These are phyloP conservation scores for Polypterus bichir DNA, from an alignment of 2,113 vertebrate species.

Conservation along the genomic window DNA sequence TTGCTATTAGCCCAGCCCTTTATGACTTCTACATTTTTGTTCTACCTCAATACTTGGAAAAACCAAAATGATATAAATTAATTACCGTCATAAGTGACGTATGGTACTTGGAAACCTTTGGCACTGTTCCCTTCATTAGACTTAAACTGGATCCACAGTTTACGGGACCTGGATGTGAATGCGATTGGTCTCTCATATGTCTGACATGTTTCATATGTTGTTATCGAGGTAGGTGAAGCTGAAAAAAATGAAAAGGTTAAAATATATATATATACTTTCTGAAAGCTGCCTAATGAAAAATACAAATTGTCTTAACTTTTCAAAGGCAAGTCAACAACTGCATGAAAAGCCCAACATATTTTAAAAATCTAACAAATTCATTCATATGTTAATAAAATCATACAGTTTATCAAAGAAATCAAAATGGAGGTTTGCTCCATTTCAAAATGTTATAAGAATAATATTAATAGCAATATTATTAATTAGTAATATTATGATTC, in stretches of 20 bases:
- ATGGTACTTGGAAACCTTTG: constrained; percentile 87
- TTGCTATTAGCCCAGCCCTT: background rate
- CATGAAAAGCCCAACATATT: no score
- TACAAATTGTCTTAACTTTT: no score
- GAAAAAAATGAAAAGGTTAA: constrained; percentile 11
- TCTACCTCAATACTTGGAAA: background rate
- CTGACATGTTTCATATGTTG: constrained; percentile 88
- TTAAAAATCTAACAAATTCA: no score
- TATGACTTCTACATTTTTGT: background rate
- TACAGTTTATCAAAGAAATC: no score
- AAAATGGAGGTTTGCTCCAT: no score
- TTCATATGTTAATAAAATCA: no score
- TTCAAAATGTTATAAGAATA: no score
- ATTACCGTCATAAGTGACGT: constrained; percentile 81
- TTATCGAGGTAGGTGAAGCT: constrained; percentile 80
- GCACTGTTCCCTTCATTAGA: constrained; percentile 84
- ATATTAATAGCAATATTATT: no score
- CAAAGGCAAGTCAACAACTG: no score
- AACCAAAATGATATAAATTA: constrained; percentile 8
- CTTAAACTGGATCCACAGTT: constrained; percentile 88
- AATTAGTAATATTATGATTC: no score
- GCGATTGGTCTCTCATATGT: constrained; percentile 85
- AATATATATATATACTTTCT: no score
- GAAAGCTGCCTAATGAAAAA: no score
- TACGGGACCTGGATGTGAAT: constrained; percentile 80